Conservation (phyloP, 1,140 invertebrate genomes). For the Drosophila albomicans region DNA sequence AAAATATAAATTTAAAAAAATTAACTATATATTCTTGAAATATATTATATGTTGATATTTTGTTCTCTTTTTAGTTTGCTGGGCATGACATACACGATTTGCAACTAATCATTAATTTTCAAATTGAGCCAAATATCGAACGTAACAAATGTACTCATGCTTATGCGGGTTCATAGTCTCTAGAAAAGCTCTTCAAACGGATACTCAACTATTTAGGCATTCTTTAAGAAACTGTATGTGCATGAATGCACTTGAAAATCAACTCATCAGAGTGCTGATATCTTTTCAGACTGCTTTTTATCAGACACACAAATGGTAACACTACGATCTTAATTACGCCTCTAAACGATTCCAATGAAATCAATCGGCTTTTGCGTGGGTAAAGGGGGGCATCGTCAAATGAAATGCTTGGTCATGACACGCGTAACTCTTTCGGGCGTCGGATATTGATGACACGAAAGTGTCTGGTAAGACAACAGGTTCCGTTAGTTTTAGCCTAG, state of each 20-base stretch:
- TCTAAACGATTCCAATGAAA: slow-evolving; percentile 42
- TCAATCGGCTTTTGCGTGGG: slow-evolving; percentile 23
- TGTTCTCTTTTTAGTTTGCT: not conserved
- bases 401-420: slow-evolving; percentile 44
- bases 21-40: not conserved
- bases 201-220: not conserved
- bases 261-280: not conserved
- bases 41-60: not conserved
- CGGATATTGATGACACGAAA: slow-evolving; percentile 15
- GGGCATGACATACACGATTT: no score
- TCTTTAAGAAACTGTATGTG: not conserved
- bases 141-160: not conserved
- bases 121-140: not conserved
- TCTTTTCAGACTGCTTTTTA: not conserved
- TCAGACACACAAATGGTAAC: not conserved
- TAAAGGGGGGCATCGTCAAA: slow-evolving; percentile 24
- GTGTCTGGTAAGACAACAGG: slow-evolving; percentile 32
- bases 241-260: not conserved
- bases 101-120: slow-evolving; percentile 1
- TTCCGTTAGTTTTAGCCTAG: slow-evolving; percentile 61
- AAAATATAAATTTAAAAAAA: no score
- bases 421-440: slow-evolving; percentile 49
- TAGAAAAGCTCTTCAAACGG: not conserved
- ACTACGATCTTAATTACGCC: slow-evolving; percentile 50
- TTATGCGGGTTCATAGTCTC: not conserved